These are phyloP conservation scores for Hyppa rectilinea DNA, from an alignment of 2,888 invertebrate genomes.

Conservation along the genomic window DNA sequence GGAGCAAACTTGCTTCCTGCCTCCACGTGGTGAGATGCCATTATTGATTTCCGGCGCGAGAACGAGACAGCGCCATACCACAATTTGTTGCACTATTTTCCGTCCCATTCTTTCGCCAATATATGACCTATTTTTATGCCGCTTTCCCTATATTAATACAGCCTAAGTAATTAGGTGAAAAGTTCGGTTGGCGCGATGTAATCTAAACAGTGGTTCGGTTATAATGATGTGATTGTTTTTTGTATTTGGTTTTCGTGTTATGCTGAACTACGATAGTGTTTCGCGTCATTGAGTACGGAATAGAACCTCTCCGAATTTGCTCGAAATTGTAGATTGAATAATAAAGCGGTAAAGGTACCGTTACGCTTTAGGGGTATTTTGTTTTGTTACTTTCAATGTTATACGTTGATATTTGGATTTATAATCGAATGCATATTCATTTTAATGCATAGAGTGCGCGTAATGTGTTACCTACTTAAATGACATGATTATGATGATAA, in stretches of 20 bases:
- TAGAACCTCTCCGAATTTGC: slow-evolving; percentile 26
- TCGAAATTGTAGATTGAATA: slow-evolving; percentile 41
- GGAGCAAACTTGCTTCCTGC: slow-evolving; percentile 84
- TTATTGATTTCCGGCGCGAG: slow-evolving; percentile 90
- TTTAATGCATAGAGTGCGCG: not conserved
- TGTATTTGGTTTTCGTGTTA: slow-evolving; percentile 45
- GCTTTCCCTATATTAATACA: slow-evolving; percentile 89
- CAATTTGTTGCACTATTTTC: slow-evolving; percentile 90
- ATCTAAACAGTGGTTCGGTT: slow-evolving; percentile 70
- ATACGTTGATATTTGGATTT: slow-evolving; percentile 13
- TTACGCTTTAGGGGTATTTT: slow-evolving; percentile 9
- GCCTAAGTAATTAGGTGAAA: slow-evolving; percentile 89
- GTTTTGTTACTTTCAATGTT: slow-evolving; percentile 4
- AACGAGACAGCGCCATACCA: slow-evolving; percentile 85
- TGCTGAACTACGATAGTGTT: slow-evolving; percentile 34
- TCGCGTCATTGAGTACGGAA: slow-evolving; percentile 44
- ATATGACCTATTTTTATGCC: slow-evolving; percentile 91
- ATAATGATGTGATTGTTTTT: slow-evolving; percentile 61
- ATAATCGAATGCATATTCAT: not conserved
- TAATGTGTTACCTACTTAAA: not conserved
- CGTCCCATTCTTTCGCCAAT: slow-evolving; percentile 86
- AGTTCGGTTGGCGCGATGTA: slow-evolving; percentile 80
- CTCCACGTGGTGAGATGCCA: slow-evolving; percentile 90
- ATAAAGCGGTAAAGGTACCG: slow-evolving; percentile 20
- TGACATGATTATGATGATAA: not conserved